phyloP scores from a whole-genome alignment of 1,140 invertebrate genomes.

The Drosophila punjabiensis region DNA sequence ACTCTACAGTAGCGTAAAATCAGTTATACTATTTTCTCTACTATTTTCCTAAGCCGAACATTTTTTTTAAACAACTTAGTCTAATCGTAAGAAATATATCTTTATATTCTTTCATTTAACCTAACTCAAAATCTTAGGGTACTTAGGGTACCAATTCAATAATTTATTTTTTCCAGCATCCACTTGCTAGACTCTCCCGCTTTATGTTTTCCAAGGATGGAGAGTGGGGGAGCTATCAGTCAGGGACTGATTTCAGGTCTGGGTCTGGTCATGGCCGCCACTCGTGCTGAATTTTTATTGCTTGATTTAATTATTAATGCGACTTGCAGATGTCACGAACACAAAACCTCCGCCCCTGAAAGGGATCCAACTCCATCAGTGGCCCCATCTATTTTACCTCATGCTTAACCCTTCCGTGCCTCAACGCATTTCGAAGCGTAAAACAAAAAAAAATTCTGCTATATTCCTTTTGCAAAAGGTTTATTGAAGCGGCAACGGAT shows the following conservation, averaged over 20 bases:
- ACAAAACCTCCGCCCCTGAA: slow-evolving; percentile 27
- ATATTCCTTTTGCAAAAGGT: slow-evolving; percentile 42
- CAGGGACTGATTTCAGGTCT: slow-evolving; percentile 30
- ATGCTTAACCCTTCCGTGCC: slow-evolving; percentile 73
- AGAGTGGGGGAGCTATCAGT: slow-evolving; percentile 22
- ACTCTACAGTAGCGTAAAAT: no score
- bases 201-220: neutral
- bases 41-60: neutral
- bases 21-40: no score
- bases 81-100: no score
- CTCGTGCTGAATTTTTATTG: slow-evolving; percentile 84
- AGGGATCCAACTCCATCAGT: slow-evolving; percentile 19
- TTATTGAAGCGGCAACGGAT: slow-evolving; percentile 78
- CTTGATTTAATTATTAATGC: slow-evolving; percentile 84
- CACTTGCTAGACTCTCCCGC: neutral
- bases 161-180: slow-evolving; percentile 20
- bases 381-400: slow-evolving; percentile 48
- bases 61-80: neutral
- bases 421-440: slow-evolving; percentile 75
- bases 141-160: neutral
- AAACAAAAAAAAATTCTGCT: slow-evolving; percentile 52
- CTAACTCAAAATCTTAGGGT: slow-evolving; percentile 3
- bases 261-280: slow-evolving; percentile 39
- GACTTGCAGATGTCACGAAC: slow-evolving; percentile 83
- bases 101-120: neutral